These are phyloP conservation scores for Cotesia glomerata DNA, from an alignment of 1,140 invertebrate genomes.

Conservation along the genomic window DNA sequence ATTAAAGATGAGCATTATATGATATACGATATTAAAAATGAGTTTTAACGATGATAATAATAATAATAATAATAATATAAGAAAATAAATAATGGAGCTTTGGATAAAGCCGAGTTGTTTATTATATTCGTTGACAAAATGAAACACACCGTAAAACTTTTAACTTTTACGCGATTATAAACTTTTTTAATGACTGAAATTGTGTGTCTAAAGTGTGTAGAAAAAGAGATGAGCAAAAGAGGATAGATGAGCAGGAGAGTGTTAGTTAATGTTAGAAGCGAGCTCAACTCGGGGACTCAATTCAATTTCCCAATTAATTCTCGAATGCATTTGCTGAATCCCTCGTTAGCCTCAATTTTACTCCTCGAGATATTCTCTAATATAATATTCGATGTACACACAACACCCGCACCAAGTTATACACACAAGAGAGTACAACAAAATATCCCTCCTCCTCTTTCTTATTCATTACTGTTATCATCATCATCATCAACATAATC, in stretches of 20 bases:
- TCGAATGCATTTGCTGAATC: constrained; percentile 15
- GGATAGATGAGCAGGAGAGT: not conserved
- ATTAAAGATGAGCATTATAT: too few relatives aligned
- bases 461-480: too few relatives aligned
- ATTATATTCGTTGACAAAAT: too few relatives aligned
- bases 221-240: too few relatives aligned
- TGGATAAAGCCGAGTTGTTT: too few relatives aligned
- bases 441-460: too few relatives aligned
- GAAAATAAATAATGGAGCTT: too few relatives aligned
- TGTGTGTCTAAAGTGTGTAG: not conserved
- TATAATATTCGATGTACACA: constrained; percentile 10
- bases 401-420: not conserved
- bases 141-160: not conserved
- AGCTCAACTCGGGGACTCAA: constrained; percentile 9
- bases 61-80: too few relatives aligned
- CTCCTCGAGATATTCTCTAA: constrained; percentile 17
- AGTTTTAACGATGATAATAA: too few relatives aligned
- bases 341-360: constrained; percentile 19
- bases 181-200: constrained; percentile 4
- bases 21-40: too few relatives aligned
- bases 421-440: too few relatives aligned
- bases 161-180: not conserved
- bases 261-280: constrained; percentile 7
- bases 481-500: too few relatives aligned
- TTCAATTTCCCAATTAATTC: constrained; percentile 21